Conservation (phyloP, 1,140 invertebrate species). For the Lasaia peninsularis region DNA sequence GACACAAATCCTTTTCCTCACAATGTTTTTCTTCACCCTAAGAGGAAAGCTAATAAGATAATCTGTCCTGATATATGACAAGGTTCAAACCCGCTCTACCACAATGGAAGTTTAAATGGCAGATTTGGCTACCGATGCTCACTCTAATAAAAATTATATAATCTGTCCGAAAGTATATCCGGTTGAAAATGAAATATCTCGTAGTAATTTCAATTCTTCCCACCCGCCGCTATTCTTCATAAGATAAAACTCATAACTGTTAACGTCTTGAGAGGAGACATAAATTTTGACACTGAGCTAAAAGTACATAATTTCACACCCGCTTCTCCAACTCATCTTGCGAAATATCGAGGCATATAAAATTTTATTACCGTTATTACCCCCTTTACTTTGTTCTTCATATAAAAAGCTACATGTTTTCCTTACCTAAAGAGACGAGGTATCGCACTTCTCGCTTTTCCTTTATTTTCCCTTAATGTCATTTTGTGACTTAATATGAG, state of each 20-base stretch:
- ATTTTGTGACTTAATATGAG: conserved; percentile 68
- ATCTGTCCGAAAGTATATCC: no score
- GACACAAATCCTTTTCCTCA: no score
- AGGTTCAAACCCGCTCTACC: no score
- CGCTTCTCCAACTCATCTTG: conserved; percentile 64
- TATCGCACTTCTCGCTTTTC: conserved; percentile 39
- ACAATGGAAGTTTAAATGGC: no score
- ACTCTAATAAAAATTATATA: no score
- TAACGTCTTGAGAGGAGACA: conserved; percentile 42
- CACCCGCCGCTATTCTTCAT: not conserved
- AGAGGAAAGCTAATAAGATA: no score
- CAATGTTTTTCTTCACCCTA: no score
- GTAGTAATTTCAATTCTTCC: not conserved
- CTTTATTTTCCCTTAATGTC: conserved; percentile 64
- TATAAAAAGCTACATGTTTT: conserved; percentile 65
- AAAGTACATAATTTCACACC: conserved; percentile 68
- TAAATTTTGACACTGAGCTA: conserved; percentile 50
- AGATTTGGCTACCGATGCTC: no score
- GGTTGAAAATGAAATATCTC: not conserved
- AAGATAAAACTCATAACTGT: conserved; percentile 21
- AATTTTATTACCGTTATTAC: conserved; percentile 71
- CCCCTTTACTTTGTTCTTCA: conserved; percentile 51
- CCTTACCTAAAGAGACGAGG: conserved; percentile 28
- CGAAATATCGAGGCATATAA: conserved; percentile 72
- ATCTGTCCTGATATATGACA: no score